Conservation (phyloP, 1,140 invertebrate species). For the Pomacea maculata region DNA sequence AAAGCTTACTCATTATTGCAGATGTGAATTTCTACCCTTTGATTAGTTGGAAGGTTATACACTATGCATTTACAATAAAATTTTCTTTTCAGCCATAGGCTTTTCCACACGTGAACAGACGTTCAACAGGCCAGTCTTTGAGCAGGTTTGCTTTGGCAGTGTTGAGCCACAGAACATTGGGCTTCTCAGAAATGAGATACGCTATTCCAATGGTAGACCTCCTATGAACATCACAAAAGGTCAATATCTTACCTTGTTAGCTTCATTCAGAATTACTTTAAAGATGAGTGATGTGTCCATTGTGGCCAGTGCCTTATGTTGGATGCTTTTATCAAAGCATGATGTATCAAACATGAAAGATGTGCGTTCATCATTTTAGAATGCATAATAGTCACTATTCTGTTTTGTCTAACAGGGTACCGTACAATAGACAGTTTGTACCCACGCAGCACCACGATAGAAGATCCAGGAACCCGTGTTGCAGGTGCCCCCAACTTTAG, state of each 20-base stretch:
- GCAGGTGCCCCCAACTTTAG: constrained; percentile 27
- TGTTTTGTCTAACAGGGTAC: constrained; percentile 42
- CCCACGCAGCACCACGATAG: constrained; percentile 45
- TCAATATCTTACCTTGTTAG: neutral
- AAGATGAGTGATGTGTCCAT: no score
- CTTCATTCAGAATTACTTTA: neutral
- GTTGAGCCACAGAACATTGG: constrained; percentile 27
- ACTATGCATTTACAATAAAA: neutral
- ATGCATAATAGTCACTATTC: no score
- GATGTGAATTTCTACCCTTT: neutral
- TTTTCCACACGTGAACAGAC: neutral
- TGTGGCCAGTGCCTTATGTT: no score
- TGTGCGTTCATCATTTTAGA: no score
- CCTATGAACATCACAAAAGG: constrained; percentile 34
- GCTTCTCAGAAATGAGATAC: constrained; percentile 28
- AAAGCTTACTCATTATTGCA: neutral
- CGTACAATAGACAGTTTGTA: constrained; percentile 58
- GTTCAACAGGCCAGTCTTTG: constrained; percentile 2
- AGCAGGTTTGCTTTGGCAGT: constrained; percentile 10
- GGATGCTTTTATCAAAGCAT: no score
- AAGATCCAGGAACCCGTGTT: constrained; percentile 27
- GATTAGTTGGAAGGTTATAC: neutral
- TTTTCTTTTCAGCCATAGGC: constrained; percentile 15
- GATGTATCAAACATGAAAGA: no score
- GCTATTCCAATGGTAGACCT: constrained; percentile 19